A percentile compares a stretch with the other conserved stretches of the same genome.
These are phyloP conservation scores for Zaprionus bogoriensis DNA, from an alignment of 2,888 invertebrate species.

Conservation along the genomic window DNA sequence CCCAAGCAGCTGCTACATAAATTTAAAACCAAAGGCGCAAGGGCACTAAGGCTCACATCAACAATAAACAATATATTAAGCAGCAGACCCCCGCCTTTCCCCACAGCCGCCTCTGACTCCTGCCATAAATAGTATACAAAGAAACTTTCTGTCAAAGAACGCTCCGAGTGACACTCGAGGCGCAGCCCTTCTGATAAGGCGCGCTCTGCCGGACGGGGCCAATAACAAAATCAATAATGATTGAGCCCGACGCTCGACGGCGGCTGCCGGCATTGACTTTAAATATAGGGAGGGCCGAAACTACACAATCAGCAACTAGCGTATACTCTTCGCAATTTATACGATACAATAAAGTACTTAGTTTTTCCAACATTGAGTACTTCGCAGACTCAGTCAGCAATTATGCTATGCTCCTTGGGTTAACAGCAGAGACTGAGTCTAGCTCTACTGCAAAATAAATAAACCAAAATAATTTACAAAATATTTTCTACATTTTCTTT, in stretches of 20 bases:
- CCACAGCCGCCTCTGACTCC: no score
- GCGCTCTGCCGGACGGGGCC: slow-evolving; percentile 34
- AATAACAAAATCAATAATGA: slow-evolving; percentile 69
- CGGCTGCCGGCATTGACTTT: slow-evolving; percentile 27
- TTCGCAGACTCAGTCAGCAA: no score
- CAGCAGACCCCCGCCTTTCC: no score
- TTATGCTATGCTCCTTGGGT: no score
- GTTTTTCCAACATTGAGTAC: no score
- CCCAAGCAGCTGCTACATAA: slow-evolving; percentile 64
- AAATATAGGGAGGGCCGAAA: slow-evolving; percentile 33
- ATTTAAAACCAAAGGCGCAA: slow-evolving; percentile 51
- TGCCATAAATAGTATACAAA: slow-evolving; percentile 72
- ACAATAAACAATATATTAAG: slow-evolving; percentile 49
- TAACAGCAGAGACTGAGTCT: no score
- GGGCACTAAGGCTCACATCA: slow-evolving; percentile 16
- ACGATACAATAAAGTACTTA: no score
- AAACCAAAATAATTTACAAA: no score
- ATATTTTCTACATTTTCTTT: no score
- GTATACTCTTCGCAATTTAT: no score
- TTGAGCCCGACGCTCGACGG: slow-evolving; percentile 48
- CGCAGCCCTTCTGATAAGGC: slow-evolving; percentile 58
- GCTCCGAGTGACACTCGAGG: slow-evolving; percentile 66
- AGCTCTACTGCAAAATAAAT: no score
- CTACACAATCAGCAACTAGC: neutral
- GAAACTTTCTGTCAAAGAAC: slow-evolving; percentile 69